Evolutionary conservation across 2,888 invertebrate genomes (phyloP).

Genomic region (Cheilosia pagana): DNA sequence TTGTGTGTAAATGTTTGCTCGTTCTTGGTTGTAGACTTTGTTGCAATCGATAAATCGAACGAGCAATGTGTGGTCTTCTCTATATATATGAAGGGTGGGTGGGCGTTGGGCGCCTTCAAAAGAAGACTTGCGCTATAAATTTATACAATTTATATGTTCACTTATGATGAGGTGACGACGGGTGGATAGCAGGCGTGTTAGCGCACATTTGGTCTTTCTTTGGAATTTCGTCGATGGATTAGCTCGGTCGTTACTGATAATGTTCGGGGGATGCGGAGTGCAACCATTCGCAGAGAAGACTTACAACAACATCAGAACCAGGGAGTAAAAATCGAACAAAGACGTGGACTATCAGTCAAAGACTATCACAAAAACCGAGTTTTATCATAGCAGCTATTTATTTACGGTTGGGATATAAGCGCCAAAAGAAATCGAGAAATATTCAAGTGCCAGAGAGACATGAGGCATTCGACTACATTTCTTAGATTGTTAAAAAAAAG

Average conservation of each 20-base stretch:
- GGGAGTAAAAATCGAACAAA: too few species aligned
- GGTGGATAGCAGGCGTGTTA: conserved; percentile 4
- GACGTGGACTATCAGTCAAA: too few species aligned
- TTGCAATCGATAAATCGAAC: conserved; percentile 46
- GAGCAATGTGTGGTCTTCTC: conserved; percentile 22
- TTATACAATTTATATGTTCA: conserved; percentile 13
- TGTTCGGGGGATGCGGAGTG: too few species aligned
- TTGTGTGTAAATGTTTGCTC: conserved; percentile 42
- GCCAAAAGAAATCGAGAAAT: too few species aligned
- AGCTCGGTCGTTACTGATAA: background rate
- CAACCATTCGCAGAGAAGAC: too few species aligned
- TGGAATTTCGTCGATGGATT: background rate
- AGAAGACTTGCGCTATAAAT: conserved; percentile 17
- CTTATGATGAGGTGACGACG: conserved; percentile 12
- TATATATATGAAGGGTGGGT: background rate
- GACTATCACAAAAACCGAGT: too few species aligned
- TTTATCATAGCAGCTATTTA: too few species aligned
- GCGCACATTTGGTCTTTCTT: background rate
- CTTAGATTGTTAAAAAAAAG: too few species aligned
- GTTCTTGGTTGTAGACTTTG: conserved; percentile 28
- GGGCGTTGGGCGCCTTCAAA: conserved; percentile 13
- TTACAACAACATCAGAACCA: too few species aligned
- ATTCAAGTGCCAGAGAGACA: too few species aligned
- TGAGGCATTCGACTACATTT: too few species aligned
- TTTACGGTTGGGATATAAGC: too few species aligned